These are phyloP conservation scores for Porites australiensis DNA, from an alignment of 64 coral and sea anemone genomes.

Conservation along the genomic window DNA sequence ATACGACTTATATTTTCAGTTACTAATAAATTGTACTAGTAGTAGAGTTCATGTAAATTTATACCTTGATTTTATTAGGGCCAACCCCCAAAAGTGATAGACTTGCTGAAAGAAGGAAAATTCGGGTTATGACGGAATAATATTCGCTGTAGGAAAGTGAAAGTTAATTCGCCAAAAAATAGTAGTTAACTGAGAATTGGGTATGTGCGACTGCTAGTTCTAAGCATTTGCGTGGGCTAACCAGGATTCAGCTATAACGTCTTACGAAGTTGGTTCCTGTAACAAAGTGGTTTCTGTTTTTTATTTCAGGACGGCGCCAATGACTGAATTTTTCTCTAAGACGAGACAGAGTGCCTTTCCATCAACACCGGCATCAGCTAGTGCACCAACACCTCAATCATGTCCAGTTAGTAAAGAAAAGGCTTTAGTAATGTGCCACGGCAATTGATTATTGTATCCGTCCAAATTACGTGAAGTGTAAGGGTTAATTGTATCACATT, in stretches of 20 bases:
- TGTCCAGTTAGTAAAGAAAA: conserved; percentile 13
- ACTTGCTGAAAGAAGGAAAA: too few species aligned
- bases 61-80: too few species aligned
- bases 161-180: too few species aligned
- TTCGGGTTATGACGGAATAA: too few species aligned
- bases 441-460: too few species aligned
- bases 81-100: too few species aligned
- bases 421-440: not conserved
- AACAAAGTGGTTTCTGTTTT: not conserved
- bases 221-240: conserved; percentile 10
- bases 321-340: conserved; percentile 20
- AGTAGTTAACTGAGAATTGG: too few species aligned
- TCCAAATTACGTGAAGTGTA: not conserved
- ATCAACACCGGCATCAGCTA: conserved; percentile 12
- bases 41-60: too few species aligned
- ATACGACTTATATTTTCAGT: too few species aligned
- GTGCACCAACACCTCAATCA: conserved; percentile 37
- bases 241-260: conserved; percentile 16
- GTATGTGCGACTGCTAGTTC: conserved; percentile 5
- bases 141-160: too few species aligned
- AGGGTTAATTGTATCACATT: not conserved
- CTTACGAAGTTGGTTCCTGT: not conserved
- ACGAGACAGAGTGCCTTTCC: conserved; percentile 11
- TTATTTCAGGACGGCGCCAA: conserved; percentile 1
- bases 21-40: too few species aligned